Conservation (phyloP, 2,888 invertebrate genomes). For the Caenorhabditis japonica region DNA sequence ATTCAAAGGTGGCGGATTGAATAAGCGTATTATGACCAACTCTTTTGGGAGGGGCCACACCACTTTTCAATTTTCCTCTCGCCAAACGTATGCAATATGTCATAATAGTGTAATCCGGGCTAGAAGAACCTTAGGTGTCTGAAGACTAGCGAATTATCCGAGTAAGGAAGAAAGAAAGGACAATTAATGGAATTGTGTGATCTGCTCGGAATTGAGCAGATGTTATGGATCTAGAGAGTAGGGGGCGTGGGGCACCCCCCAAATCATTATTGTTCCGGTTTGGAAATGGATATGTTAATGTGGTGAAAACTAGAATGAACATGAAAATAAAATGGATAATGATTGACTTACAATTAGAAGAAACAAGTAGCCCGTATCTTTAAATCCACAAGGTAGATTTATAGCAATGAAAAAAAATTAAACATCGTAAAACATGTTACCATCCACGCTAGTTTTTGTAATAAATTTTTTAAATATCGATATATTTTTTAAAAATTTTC, state of each 20-base stretch:
- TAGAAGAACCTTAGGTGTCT: constrained; percentile 45
- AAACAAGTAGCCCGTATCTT: too few relatives aligned
- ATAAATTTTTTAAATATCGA: too few relatives aligned
- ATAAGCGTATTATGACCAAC: constrained; percentile 50
- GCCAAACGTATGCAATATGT: constrained; percentile 10
- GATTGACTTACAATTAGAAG: too few relatives aligned
- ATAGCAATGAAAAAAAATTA: too few relatives aligned
- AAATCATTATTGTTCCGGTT: constrained; percentile 21
- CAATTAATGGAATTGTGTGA: constrained; percentile 34
- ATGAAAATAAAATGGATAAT: background rate
- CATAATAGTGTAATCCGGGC: constrained; percentile 44
- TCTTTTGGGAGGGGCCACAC: constrained; percentile 38
- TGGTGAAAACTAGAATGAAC: background rate
- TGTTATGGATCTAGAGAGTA: constrained; percentile 39
- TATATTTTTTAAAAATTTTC: too few relatives aligned
- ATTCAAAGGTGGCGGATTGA: constrained; percentile 40
- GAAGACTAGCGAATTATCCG: constrained; percentile 9
- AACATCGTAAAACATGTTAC: too few relatives aligned
- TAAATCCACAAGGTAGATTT: too few relatives aligned
- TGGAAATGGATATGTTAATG: background rate
- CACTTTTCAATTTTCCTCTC: constrained; percentile 30
- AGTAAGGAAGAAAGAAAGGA: background rate
- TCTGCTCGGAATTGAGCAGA: constrained; percentile 27
- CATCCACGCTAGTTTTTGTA: too few relatives aligned
- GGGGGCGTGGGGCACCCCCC: too few relatives aligned